Percentiles rank a stretch among this genome's conserved stretches.
These are phyloP conservation scores for Euproctis similis DNA, from an alignment of 2,888 invertebrate species.

Conservation along the genomic window DNA sequence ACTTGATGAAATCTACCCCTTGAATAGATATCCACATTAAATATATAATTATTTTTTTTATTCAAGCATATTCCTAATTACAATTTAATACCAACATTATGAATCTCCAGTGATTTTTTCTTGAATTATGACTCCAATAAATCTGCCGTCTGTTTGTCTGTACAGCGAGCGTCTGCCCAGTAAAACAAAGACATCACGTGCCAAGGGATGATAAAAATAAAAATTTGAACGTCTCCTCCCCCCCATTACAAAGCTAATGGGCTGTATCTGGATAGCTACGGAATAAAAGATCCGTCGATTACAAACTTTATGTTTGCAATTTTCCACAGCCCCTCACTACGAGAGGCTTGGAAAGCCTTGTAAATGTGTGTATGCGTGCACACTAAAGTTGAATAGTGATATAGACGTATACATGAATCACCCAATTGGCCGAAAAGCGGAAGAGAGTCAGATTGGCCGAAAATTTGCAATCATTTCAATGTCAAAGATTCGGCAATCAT, in stretches of 20 bases:
- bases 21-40: too few species aligned
- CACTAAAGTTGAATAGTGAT: too few species aligned
- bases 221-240: conserved; percentile 69
- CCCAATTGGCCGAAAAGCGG: too few species aligned
- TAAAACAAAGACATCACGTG: conserved; percentile 70
- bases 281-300: conserved; percentile 75
- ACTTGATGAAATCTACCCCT: too few species aligned
- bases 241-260: conserved; percentile 73
- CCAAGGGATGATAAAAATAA: conserved; percentile 73
- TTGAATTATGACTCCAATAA: conserved; percentile 25
- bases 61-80: too few species aligned
- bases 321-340: conserved; percentile 48
- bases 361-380: conserved; percentile 29
- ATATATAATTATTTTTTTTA: too few species aligned
- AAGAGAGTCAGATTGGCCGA: too few species aligned
- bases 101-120: conserved; percentile 12
- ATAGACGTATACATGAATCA: too few species aligned
- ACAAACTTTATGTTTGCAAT: conserved; percentile 75
- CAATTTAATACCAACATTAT: conserved; percentile 20
- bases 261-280: conserved; percentile 68
- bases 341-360: conserved; percentile 37
- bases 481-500: too few species aligned
- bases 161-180: conserved; percentile 25
- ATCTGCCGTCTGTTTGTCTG: conserved; percentile 32
- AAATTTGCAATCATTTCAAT: too few species aligned